Evolutionary conservation across 2,888 invertebrate species (phyloP).

Genomic region (Cybosia mesomella): DNA sequence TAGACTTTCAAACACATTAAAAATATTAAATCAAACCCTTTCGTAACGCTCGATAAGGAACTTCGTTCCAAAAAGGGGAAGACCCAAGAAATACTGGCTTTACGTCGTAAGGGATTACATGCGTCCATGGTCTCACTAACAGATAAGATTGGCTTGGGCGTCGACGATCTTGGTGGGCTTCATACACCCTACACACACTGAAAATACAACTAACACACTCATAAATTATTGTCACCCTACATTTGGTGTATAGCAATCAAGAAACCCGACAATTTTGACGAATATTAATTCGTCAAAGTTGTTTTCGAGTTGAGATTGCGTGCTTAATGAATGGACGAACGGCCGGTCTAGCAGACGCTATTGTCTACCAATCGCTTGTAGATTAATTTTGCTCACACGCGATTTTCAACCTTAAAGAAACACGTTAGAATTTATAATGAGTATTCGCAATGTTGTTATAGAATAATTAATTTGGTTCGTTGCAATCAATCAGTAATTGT

Average conservation of each 20-base stretch:
- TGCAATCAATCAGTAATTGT: conserved; percentile 48
- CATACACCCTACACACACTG: background rate
- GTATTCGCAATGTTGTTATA: background rate
- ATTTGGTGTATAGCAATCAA: conserved; percentile 68
- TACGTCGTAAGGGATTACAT: too few relatives aligned
- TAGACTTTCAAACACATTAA: too few relatives aligned
- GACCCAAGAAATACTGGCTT: too few relatives aligned
- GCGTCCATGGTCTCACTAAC: background rate
- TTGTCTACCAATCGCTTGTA: conserved; percentile 48
- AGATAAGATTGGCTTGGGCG: background rate
- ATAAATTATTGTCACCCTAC: conserved; percentile 45
- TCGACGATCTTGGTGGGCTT: background rate
- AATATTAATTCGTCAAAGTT: conserved; percentile 81
- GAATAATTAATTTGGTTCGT: conserved; percentile 47
- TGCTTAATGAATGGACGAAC: conserved; percentile 72
- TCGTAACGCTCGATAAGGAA: too few relatives aligned
- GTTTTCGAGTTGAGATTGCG: conserved; percentile 80
- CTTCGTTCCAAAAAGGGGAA: background rate
- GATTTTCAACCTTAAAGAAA: conserved; percentile 16
- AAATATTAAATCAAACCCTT: too few relatives aligned
- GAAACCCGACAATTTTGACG: conserved; percentile 75
- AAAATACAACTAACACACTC: background rate
- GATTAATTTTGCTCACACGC: conserved; percentile 40
- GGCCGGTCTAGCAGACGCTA: conserved; percentile 54
- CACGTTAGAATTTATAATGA: conserved; percentile 10